Base-by-base conservation (phyloP, 2,113 vertebrate genomes). In the Ceyx margarethae region DNA sequence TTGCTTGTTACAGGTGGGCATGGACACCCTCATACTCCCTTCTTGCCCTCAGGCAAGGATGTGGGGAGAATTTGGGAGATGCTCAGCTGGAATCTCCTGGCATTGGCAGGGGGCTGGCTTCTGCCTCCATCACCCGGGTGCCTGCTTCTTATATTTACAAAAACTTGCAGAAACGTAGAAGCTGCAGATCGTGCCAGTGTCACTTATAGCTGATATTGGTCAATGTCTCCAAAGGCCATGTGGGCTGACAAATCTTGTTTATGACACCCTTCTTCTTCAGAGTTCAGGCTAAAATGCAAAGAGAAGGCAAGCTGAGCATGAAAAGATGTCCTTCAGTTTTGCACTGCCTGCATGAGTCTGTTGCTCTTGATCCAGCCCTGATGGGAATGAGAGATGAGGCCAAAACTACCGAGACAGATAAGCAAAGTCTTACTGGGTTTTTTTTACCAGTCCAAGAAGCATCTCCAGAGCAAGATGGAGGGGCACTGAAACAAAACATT, bases 291-390 rank as follows among this genome's bases (percentile, higher is more conserved):
- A 2, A 65, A 22, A 23, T 7, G 6, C 37, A 18, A 20, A 35
- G 0, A 2, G 21, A 66, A 61, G 37, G 53, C 28, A n/a, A 37
- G n/a, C 28, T 22, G 77, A 61, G 19, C 0, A 0, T 15, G 9
- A 42, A 43, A 22, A 54, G 21, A 6, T 3, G 11, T 16, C 16
- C 61, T 43, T 35, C 37, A 25, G 22, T 8, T 28, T 66, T 77
- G 60, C 51, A 7, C 60, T 57, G 16, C 54, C 25, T n/a, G 35
- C 12, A 9, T 0, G 2, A n/a, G 19, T 15, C 3, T 0, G 18
- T 58, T 40, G 31, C 15, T 29, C 42, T 42, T 40, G 48, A 13
- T 10, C 16, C 77, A 33, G 19, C 35, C 68, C 29, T 26, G n/a
- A 17, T 1, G 46, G 54, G 8, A 3, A 62, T 2, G 6, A 56